Conservation (phyloP, 2,888 invertebrate species). For the Dugesia japonica region DNA sequence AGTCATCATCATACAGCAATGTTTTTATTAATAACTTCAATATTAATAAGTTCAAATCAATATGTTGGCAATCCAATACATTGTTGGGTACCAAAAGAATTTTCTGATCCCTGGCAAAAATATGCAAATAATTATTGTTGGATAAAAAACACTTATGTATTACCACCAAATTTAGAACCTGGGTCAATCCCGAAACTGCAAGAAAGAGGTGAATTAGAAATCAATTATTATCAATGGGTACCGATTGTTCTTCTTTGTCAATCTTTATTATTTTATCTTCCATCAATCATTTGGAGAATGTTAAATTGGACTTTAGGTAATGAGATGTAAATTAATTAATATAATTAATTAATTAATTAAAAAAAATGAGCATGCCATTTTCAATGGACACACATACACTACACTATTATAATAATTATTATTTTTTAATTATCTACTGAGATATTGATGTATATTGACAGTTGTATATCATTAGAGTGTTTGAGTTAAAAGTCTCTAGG, state of each 20-base stretch:
- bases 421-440: not conserved
- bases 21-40: constrained; percentile 15
- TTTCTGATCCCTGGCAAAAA: constrained; percentile 23
- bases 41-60: constrained; percentile 29
- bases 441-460: not conserved
- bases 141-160: constrained; percentile 30
- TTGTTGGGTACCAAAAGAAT: constrained; percentile 27
- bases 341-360: no score
- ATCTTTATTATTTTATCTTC: constrained; percentile 28
- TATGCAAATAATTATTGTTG: constrained; percentile 32
- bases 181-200: not conserved
- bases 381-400: not conserved
- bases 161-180: not conserved
- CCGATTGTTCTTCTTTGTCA: constrained; percentile 27
- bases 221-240: constrained; percentile 31
- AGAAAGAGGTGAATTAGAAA: constrained; percentile 12
- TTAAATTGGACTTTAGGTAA: constrained; percentile 29
- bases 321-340: not conserved
- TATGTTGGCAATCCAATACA: constrained; percentile 28
- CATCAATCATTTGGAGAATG: constrained; percentile 26
- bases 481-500: not conserved
- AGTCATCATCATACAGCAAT: constrained; percentile 24
- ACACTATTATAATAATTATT: not conserved
- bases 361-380: no score
- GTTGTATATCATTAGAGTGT: not conserved